A percentile compares a stretch with the other conserved stretches of the same genome.
phyloP scores from a whole-genome alignment of 2,888 invertebrate genomes.

The Eupithecia abbreviata region DNA sequence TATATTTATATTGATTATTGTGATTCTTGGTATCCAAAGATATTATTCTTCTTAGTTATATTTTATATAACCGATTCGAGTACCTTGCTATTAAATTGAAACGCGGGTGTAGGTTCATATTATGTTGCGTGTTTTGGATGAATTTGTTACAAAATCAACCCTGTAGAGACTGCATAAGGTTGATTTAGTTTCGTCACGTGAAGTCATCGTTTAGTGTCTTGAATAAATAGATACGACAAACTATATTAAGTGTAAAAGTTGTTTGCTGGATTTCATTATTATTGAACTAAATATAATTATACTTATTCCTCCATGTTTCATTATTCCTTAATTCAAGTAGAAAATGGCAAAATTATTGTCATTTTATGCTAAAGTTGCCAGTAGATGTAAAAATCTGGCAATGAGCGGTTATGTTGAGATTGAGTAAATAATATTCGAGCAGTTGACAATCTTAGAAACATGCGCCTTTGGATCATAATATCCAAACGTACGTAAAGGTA shows the following conservation, averaged over 20 bases:
- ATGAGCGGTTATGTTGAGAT: constrained; percentile 41
- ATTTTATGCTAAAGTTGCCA: constrained; percentile 45
- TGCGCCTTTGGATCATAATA: not conserved
- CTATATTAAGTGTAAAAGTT: constrained; percentile 60
- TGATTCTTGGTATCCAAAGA: constrained; percentile 65
- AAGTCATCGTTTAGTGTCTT: constrained; percentile 9
- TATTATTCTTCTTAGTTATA: constrained; percentile 54
- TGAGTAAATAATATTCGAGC: not conserved
- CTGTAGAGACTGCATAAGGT: not conserved
- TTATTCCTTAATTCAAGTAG: constrained; percentile 22
- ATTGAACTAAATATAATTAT: constrained; percentile 28
- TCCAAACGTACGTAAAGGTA: not conserved
- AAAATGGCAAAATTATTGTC: constrained; percentile 43
- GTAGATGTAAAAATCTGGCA: constrained; percentile 50
- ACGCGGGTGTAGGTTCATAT: constrained; percentile 13
- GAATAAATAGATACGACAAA: constrained; percentile 51
- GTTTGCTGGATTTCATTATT: constrained; percentile 55
- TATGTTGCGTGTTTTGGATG: not conserved
- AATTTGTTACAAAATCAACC: constrained; percentile 12
- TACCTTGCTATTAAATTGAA: constrained; percentile 34
- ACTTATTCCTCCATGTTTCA: constrained; percentile 25
- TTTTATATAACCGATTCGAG: constrained; percentile 47
- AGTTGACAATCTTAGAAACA: constrained; percentile 2
- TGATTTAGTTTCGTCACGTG: not conserved
- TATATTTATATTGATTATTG: constrained; percentile 46